Conservation (phyloP, 2,113 vertebrate species). For the Dromas ardeola region DNA sequence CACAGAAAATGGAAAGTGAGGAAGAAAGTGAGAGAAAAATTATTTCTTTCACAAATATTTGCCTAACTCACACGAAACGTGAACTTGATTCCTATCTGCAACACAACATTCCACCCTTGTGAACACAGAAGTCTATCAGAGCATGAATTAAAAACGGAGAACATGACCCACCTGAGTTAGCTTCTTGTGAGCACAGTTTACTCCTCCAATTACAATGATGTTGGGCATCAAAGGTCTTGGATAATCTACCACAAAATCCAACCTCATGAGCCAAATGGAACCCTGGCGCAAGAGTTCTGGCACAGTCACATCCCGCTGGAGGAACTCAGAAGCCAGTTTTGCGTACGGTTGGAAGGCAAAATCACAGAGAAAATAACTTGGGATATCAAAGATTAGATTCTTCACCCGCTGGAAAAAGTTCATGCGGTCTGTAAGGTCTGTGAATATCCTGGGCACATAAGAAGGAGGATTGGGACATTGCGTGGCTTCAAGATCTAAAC, state of each 20-base stretch:
- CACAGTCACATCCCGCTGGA: slow-evolving; percentile 70
- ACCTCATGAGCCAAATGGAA: slow-evolving; percentile 84
- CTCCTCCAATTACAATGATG: slow-evolving; percentile 70
- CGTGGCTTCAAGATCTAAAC: slow-evolving; percentile 70
- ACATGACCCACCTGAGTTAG: slow-evolving; percentile 42
- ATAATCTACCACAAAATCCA: slow-evolving; percentile 78
- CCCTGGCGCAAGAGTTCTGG: slow-evolving; percentile 71
- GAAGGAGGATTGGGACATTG: slow-evolving; percentile 79
- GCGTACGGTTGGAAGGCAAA: slow-evolving; percentile 63
- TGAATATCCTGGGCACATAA: slow-evolving; percentile 67
- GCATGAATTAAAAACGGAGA: not conserved
- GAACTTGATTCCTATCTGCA: not conserved
- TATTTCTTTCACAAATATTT: not conserved
- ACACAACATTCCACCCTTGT: not conserved
- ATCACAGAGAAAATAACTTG: slow-evolving; percentile 66
- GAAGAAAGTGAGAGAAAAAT: not conserved
- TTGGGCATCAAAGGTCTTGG: slow-evolving; percentile 85
- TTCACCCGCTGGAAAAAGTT: slow-evolving; percentile 79
- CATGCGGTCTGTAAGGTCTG: slow-evolving; percentile 70
- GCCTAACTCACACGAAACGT: not conserved
- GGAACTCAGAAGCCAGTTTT: slow-evolving; percentile 66
- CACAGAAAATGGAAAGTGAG: not conserved
- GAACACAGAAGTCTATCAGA: not conserved
- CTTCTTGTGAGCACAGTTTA: slow-evolving; percentile 44
- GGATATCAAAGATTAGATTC: slow-evolving; percentile 58